Evolutionary conservation across 2,797 vertebrate genomes (phyloP), one percentile per base, ranked within the genome.

Genomic region (Parauchenoglanis punctatus): DNA sequence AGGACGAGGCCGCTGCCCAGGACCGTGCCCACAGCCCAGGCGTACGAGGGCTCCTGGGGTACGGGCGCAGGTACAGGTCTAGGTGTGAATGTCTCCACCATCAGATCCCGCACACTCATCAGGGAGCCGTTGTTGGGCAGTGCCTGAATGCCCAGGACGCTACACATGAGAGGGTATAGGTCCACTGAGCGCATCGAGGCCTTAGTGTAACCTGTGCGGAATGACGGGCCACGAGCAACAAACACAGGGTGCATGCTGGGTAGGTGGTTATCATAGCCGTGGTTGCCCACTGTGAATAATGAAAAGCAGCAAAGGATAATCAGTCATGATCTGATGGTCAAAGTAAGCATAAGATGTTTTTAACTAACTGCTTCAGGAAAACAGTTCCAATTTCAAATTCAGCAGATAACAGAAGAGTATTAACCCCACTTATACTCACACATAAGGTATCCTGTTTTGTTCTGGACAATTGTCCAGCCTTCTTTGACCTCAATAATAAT

Each of bases 241-340:
- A 99, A 97, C 88, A 98, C 93, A 0, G 98, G 97, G 85, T 98
- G 97, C 98, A 98, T 99, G 95, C 96, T 97, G 82, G 94, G 95
- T 18, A 97, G 70, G 15, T 89, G 89, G 94, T 97, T 99, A 95
- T 98, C 95, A 58, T 98, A 99, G 88, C 98, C 97, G 0, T 99
- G 97, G 94, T 98, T 97, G 86, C 97, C 97, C 91, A 95, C 98
- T 99, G 93, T 65, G 87, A 87, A 90, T 23, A 85, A 81, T 12
- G n/a, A 91, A 81, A 92, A 88, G 12, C 20, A 87, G 35, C 5
- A 90, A 13, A 77, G 35, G 25, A 86, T 31, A 17, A 82, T 28
- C n/a, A 23, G 49, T 52, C 10, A 11, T 54, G 28, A 75, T 28
- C 67, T 2, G 4, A 56, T n/a, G 8, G 1, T 54, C 0, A 0